Conservation (phyloP, 2,797 vertebrate genomes). For the Taeniopygia guttata region DNA sequence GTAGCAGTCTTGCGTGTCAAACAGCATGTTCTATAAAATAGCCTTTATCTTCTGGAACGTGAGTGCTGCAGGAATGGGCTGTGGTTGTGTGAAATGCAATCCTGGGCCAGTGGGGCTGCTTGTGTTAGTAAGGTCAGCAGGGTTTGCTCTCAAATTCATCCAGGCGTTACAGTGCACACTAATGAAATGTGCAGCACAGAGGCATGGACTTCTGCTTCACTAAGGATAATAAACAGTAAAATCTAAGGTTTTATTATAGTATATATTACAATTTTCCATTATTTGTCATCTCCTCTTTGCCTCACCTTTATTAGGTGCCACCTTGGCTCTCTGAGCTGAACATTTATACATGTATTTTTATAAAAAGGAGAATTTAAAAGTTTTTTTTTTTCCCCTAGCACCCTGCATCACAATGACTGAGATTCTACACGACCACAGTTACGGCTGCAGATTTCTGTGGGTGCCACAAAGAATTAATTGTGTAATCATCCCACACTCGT, state of each 20-base stretch:
- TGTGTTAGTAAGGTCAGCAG: conserved; percentile 36
- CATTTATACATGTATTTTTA: background rate
- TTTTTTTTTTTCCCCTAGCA: background rate
- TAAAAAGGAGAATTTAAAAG: conserved; percentile 38
- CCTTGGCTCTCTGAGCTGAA: background rate
- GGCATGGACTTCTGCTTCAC: conserved; percentile 18
- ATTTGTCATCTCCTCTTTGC: conserved; percentile 57
- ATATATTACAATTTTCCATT: conserved; percentile 51
- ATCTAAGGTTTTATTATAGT: conserved; percentile 41
- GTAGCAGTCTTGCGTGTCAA: conserved; percentile 21
- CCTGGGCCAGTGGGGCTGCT: conserved; percentile 4
- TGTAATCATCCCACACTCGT: conserved; percentile 50
- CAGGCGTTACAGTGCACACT: conserved; percentile 32
- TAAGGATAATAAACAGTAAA: conserved; percentile 64
- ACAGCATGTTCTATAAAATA: conserved; percentile 34
- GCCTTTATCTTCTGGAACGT: conserved; percentile 54
- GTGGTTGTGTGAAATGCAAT: conserved; percentile 43
- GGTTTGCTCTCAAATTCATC: conserved; percentile 45
- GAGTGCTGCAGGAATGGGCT: conserved; percentile 21
- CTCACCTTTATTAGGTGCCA: conserved; percentile 54
- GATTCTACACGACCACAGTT: background rate
- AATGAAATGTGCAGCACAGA: conserved; percentile 47
- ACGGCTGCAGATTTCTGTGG: background rate
- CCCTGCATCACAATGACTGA: conserved; percentile 19
- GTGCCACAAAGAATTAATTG: conserved; percentile 63